These are phyloP conservation scores for Parnassius orleans DNA, from an alignment of 2,888 invertebrate genomes.

Conservation along the genomic window DNA sequence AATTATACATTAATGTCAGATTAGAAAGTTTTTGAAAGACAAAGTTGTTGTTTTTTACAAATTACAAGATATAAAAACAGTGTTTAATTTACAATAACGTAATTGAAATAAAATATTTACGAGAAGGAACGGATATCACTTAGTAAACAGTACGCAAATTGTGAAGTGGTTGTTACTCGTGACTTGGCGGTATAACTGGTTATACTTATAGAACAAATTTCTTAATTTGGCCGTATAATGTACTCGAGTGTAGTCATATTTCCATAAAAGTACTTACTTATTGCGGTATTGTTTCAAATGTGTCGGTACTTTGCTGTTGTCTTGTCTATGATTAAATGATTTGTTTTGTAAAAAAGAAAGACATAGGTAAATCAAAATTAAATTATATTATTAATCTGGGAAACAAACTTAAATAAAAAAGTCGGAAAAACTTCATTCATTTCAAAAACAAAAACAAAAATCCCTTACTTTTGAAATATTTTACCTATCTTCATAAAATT, in stretches of 20 bases:
- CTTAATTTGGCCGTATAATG: conserved; percentile 39
- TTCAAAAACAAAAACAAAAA: background rate
- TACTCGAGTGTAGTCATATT: conserved; percentile 31
- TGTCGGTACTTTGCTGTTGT: background rate
- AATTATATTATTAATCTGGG: too few species aligned
- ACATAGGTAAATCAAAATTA: too few species aligned
- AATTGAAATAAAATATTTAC: background rate
- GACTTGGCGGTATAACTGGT: conserved; percentile 33
- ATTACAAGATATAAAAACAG: too few species aligned
- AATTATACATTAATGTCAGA: too few species aligned
- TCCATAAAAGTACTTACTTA: conserved; percentile 26
- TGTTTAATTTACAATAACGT: background rate
- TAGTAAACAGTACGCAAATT: conserved; percentile 20
- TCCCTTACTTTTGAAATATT: conserved; percentile 11
- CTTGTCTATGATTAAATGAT: background rate
- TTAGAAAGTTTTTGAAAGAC: too few species aligned
- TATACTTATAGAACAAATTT: conserved; percentile 41
- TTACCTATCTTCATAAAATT: background rate
- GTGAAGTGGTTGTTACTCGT: conserved; percentile 27
- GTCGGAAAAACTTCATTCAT: background rate
- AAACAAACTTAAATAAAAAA: too few species aligned
- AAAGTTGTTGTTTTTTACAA: too few species aligned
- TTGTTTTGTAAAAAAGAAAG: background rate
- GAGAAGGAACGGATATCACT: conserved; percentile 15
- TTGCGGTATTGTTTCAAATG: conserved; percentile 2